Base-by-base conservation (phyloP, 2,888 invertebrate genomes). In the Odontocerum albicorne region DNA sequence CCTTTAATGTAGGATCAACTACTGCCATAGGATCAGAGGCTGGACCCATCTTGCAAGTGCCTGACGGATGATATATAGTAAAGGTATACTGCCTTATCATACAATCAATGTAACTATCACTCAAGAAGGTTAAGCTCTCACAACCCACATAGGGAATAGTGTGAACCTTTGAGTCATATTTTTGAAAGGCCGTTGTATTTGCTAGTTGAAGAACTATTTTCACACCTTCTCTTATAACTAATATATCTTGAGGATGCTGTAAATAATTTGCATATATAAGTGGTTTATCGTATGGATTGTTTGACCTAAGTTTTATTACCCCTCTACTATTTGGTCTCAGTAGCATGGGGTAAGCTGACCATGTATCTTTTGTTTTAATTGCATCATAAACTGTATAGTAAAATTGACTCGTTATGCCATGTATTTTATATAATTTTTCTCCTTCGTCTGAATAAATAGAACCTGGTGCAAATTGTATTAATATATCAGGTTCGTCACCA, bases 311-410 rank as follows among this genome's bases (percentile, higher is more conserved):
- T 12, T 72, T 67, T 1, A 90, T 63, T 22, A 65, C 63, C 2
- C 86, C 85, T n/a, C 68, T 70, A 0, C 81, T 80, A 60, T 72
- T 65, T 0, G 82, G 79, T 49, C 75, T 68, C 0, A 76, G 46
- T n/a, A 72, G 61, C 35, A 59, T 57, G 6, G 61, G 47, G 17
- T 42, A 66, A 66, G 63, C 66, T 65, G 65, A 1, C 35, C 70
- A 64, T 7, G 64, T 42, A 0, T 63, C 49, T 2, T 55, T 33
- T 15, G 65, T 57, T 15, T 90, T 66, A 35, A 87, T 79, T 4
- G 86, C 83, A 65, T 89, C 90, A 64, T 85, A 89, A n/a, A 87
- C 72, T 15, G 82, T 78, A 0, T 86, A 82, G 65, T 83, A 90
- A 31, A 84, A 81, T 27, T 82, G 83, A 63, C 89, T 81, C 0